Conservation (phyloP, 2,113 vertebrate species). For the Stictonetta naevosa region DNA sequence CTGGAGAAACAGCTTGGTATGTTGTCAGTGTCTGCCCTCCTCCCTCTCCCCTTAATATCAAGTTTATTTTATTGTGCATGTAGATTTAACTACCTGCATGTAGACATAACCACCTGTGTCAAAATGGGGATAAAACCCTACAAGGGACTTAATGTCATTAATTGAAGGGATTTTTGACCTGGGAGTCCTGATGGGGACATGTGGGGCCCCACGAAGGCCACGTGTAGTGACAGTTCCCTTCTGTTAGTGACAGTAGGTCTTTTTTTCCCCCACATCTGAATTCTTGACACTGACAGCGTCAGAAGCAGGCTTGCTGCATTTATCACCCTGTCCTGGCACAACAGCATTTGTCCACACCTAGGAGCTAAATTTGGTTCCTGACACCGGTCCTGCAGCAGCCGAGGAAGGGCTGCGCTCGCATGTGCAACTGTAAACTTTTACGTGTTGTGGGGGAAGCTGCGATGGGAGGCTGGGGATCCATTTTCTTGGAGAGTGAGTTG, state of each 20-base stretch:
- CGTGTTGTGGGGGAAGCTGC: background rate
- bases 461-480: background rate
- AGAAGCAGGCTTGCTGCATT: background rate
- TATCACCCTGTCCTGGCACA: background rate
- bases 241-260: background rate
- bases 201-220: rapidly evolving
- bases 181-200: background rate
- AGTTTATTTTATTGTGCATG: background rate
- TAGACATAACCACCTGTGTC: background rate
- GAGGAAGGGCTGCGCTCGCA: background rate
- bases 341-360: background rate
- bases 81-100: background rate
- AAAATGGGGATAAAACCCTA: background rate
- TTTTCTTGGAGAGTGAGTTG: background rate
- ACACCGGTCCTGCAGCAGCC: rapidly evolving
- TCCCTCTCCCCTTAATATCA: background rate
- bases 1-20: background rate
- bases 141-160: background rate
- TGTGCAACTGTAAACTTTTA: background rate
- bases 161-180: background rate
- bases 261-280: background rate
- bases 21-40: too few relatives aligned
- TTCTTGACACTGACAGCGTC: background rate
- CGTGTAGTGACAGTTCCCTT: background rate
- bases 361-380: background rate